Evolutionary conservation across 2,888 invertebrate genomes (phyloP).

Genomic region (Mesoligia furuncula): DNA sequence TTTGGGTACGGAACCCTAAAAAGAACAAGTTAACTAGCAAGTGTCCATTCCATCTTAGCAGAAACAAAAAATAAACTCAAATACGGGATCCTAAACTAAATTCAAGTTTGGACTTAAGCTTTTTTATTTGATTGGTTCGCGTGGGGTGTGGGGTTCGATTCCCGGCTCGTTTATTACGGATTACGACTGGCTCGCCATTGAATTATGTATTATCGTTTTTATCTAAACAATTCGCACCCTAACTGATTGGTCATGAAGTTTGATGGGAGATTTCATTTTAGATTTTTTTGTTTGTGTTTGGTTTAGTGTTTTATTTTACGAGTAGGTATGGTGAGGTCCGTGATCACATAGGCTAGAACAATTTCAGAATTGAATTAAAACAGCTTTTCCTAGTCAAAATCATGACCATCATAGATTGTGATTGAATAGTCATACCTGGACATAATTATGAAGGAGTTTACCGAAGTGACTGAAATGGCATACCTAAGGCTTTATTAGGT

Average conservation of each 20-base stretch:
- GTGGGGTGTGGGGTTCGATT: slow-evolving; percentile 67
- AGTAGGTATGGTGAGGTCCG: no score
- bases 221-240: slow-evolving; percentile 67
- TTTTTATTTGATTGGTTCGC: slow-evolving; percentile 61
- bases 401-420: not conserved
- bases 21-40: slow-evolving; percentile 12
- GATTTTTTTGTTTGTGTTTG: slow-evolving; percentile 18
- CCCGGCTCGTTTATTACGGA: slow-evolving; percentile 71
- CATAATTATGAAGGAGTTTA: not conserved
- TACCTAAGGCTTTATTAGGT: no score
- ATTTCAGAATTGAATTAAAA: not conserved
- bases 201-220: slow-evolving; percentile 71
- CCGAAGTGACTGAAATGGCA: not conserved
- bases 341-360: no score
- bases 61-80: slow-evolving; percentile 49
- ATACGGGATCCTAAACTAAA: slow-evolving; percentile 61
- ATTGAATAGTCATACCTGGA: not conserved
- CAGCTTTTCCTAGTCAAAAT: not conserved
- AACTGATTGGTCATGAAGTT: slow-evolving; percentile 71
- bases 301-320: not conserved
- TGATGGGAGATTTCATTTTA: slow-evolving; percentile 40
- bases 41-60: slow-evolving; percentile 21
- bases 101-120: slow-evolving; percentile 46
- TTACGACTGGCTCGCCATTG: slow-evolving; percentile 69
- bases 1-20: no score